These are phyloP conservation scores for Prietella phreatophila DNA, from an alignment of 2,113 vertebrate genomes.

Conservation along the genomic window DNA sequence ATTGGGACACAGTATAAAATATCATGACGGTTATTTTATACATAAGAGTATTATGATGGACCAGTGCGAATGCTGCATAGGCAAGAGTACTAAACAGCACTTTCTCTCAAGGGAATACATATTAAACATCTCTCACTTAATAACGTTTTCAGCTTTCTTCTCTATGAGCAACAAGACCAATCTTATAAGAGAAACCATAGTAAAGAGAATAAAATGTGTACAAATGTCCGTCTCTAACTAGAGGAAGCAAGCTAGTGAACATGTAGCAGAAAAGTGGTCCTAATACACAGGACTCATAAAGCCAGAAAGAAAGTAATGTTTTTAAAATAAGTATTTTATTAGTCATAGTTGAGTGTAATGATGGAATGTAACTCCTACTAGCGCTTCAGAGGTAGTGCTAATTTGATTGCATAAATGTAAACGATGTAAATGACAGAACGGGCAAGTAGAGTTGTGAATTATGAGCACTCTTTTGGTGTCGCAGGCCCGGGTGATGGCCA, in stretches of 20 bases:
- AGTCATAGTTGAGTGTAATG: neutral
- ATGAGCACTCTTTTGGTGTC: slow-evolving; percentile 14
- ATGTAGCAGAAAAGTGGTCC: neutral
- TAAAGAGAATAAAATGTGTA: neutral
- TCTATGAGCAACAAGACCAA: neutral
- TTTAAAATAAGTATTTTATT: neutral
- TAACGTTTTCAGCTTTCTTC: neutral
- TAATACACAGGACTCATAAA: neutral
- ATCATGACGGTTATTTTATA: slow-evolving; percentile 11
- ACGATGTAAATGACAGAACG: neutral
- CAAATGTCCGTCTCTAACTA: neutral
- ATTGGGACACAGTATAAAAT: neutral
- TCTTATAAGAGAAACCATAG: neutral
- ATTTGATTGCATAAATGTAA: neutral
- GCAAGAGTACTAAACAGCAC: neutral
- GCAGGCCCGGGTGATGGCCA: slow-evolving; percentile 95
- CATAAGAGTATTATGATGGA: neutral
- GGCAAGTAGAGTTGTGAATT: neutral
- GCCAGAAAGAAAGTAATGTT: neutral
- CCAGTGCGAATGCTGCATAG: slow-evolving; percentile 54
- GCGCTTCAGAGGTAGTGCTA: neutral
- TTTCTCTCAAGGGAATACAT: neutral
- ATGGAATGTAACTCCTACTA: neutral
- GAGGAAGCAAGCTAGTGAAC: neutral
- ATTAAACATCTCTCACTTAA: slow-evolving; percentile 10